Evolutionary conservation across 30 jellyfish, hydroid and myxozoan genomes (phyloP), one percentile per base, ranked within the genome.

Genomic region (Chrysaora quinquecirrha): DNA sequence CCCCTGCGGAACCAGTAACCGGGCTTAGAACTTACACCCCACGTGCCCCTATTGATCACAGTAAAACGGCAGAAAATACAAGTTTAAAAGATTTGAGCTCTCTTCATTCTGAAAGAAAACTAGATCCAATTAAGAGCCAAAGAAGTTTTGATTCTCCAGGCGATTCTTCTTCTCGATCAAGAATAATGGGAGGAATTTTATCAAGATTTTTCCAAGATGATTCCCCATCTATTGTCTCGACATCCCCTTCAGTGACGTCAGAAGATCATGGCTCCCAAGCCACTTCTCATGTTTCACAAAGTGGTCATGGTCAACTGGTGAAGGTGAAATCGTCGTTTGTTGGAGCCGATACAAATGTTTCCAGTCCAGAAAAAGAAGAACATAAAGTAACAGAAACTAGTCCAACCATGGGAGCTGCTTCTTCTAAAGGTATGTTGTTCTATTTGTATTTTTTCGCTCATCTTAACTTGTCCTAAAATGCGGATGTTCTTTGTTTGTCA

Each of bases 111-210:
- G 58, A 43, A 43, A 43, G 58, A 43, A 16, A n/a, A n/a, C n/a
- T n/a, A n/a, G n/a, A 43, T 43, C 9, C 9, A 16, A 43, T 43
- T 16, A 9, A 9, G 9, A 43, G 12, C 58, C 58, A 43, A 16
- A 43, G 16, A 43, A 43, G 58, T 43, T 16, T 43, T 6, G 58
- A 52, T 24, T 46, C 85, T 27, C 34, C 30, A 11, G 83, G 18
- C 12, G 92, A 70, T 0, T 21, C 34, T 1, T 82, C 85, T 0
- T 82, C 92, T 21, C 48, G 92, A 23, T 82, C 92, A 19, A 66
- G 92, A 21, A 82, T 82, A 18, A 82, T 82, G 92, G 92, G 92
- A 3, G 92, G 92, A 2, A 82, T 82, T 23, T 34, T 82, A 47
- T 82, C 92, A 38, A 69, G 85, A 50, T 82, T 82, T 60, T 82